Conservation (phyloP, 2,888 invertebrate species). For the Stenurella melanura region DNA sequence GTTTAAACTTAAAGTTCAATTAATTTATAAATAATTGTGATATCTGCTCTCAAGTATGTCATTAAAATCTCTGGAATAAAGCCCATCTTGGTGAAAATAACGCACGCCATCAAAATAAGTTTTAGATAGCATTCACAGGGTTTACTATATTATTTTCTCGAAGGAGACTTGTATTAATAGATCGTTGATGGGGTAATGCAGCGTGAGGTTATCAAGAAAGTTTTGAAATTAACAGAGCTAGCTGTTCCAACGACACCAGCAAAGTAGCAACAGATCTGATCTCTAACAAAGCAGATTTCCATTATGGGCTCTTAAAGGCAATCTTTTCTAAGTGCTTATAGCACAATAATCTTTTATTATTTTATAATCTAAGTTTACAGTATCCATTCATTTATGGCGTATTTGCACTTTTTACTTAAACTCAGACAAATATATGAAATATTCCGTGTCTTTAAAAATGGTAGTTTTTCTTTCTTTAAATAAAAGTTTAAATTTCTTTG, state of each 20-base stretch:
- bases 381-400: not conserved
- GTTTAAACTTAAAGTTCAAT: conserved; percentile 21
- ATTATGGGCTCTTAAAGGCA: conserved; percentile 7
- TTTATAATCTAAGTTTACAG: not conserved
- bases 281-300: conserved; percentile 23
- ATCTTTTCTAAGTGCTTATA: not conserved
- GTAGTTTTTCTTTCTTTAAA: no score
- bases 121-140: conserved; percentile 19
- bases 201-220: conserved; percentile 48
- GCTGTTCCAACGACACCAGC: conserved; percentile 24
- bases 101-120: conserved; percentile 23
- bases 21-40: conserved; percentile 24
- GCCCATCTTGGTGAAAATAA: conserved; percentile 12
- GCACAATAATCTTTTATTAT: not conserved
- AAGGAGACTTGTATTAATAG: conserved; percentile 45
- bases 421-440: no score
- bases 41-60: conserved; percentile 29
- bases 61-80: conserved; percentile 36
- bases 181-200: conserved; percentile 49
- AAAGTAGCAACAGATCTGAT: conserved; percentile 34
- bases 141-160: conserved; percentile 18
- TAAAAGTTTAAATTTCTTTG: no score
- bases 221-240: conserved; percentile 45
- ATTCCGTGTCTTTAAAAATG: no score
- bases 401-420: not conserved